A percentile compares a stretch with the other conserved stretches of the same genome.
Conservation (phyloP, 2,888 invertebrate species). For the Macrostomum cliftonense region DNA sequence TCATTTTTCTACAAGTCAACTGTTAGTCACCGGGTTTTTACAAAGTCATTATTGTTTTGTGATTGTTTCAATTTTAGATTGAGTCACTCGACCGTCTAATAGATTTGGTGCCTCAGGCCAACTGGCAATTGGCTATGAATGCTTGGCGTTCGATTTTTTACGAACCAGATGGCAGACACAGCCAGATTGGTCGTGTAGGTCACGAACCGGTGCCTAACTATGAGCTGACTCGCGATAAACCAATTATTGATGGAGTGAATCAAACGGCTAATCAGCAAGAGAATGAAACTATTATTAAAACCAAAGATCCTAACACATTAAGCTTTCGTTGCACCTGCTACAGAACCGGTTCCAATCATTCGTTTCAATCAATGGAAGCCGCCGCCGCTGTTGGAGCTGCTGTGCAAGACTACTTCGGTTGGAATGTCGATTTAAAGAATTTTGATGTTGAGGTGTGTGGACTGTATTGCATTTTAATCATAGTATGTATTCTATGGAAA, state of each 20-base stretch:
- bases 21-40: no score
- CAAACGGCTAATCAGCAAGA: neutral
- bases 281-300: no score
- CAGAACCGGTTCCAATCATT: slow-evolving; percentile 42
- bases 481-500: no score
- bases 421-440: slow-evolving; percentile 44
- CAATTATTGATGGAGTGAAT: neutral
- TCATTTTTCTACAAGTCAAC: no score
- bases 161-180: neutral
- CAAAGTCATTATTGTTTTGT: no score
- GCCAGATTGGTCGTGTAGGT: neutral
- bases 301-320: slow-evolving; percentile 22
- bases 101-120: neutral
- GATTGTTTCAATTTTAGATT: no score
- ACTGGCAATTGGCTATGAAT: neutral
- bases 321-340: slow-evolving; percentile 44
- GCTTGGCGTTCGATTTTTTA: neutral
- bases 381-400: slow-evolving; percentile 43
- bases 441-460: slow-evolving; percentile 42
- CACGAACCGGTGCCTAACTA: neutral
- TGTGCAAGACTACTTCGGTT: slow-evolving; percentile 43
- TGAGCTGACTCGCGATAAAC: neutral
- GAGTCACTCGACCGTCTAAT: no score
- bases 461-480: no score
- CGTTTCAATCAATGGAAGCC: slow-evolving; percentile 44